Evolutionary conservation across 1,140 invertebrate genomes (phyloP), one percentile per base, ranked within the genome.

Genomic region (Portunus trituberculatus): DNA sequence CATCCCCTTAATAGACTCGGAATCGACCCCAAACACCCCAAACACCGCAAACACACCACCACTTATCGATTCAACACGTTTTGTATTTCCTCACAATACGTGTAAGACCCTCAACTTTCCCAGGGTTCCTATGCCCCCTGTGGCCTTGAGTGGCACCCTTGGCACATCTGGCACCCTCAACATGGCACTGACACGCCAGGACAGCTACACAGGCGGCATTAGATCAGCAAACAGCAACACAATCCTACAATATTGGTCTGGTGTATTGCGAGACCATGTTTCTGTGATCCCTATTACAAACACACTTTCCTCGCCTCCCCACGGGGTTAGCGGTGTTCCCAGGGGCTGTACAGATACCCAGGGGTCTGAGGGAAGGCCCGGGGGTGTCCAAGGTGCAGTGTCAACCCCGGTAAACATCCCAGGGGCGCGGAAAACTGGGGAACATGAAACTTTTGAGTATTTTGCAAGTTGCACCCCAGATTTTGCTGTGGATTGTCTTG

Each of bases 401-500:
- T n/a, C 67, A 2, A n/a, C n/a, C 20, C 67, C 67, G 0, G n/a
- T 76, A 76, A n/a, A 25, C 20, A n/a, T 76, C 67, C 20, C 67
- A 7, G 20, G n/a, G n/a, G 67, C n/a, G 0, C 8, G 67, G 1
- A 12, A n/a, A 25, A 12, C 7, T 82, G 92, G 83, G 3, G 29
- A 29, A 20, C 84, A 92, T 7, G 91, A 93, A 10, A 45, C 29
- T 20, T 82, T 84, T 45, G 83, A 76, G n/a, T 95, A 95, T 46
- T 96, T 96, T 52, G 14, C 95, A 14, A 93, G 94, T 39, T 96
- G 94, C 25, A 95, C 96, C 91, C 94, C 39, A 91, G 92, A 12
- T 93, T 48, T 92, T 48, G n/a, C 28, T 46, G 89, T 92, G 94
- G 89, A 94, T 93, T 59, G 52, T 59, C 59, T 87, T 59, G 39